phyloP scores from a whole-genome alignment of 2,113 vertebrate species.

The Atractosteus spatula region DNA sequence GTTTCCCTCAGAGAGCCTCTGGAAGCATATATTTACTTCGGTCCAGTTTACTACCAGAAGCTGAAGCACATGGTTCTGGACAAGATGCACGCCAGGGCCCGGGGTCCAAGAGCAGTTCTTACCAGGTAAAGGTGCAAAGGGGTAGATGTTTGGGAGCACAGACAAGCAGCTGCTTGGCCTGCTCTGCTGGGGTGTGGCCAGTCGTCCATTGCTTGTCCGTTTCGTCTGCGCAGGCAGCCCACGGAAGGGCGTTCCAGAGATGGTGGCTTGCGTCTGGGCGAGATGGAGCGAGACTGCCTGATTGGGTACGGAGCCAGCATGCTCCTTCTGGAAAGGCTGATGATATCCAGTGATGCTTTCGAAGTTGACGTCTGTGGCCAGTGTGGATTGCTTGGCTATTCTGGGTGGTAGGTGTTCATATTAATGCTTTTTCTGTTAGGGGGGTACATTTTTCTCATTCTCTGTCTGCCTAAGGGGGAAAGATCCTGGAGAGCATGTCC shows the following conservation, averaged over 20 bases:
- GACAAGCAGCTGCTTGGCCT: background rate
- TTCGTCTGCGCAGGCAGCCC: slow-evolving; percentile 75
- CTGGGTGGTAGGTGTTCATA: slow-evolving; percentile 81
- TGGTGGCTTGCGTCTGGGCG: slow-evolving; percentile 92
- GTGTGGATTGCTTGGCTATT: slow-evolving; percentile 93
- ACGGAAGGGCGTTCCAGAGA: slow-evolving; percentile 96
- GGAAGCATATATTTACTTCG: slow-evolving; percentile 97
- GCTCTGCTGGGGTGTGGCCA: slow-evolving; percentile 14
- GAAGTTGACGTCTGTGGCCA: slow-evolving; percentile 96
- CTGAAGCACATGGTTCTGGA: slow-evolving; percentile 98
- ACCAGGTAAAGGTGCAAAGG: slow-evolving; percentile 75
- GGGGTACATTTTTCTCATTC: no score
- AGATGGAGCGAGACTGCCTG: slow-evolving; percentile 97
- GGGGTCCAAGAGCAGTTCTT: slow-evolving; percentile 92
- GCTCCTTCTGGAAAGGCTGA: slow-evolving; percentile 91
- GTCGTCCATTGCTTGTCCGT: no score
- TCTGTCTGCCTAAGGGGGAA: no score
- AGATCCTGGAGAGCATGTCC: no score
- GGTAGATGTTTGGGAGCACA: background rate
- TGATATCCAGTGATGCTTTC: slow-evolving; percentile 98
- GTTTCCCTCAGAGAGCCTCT: slow-evolving; percentile 79
- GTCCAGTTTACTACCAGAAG: slow-evolving; percentile 97
- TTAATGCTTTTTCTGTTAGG: background rate
- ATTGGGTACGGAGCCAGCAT: slow-evolving; percentile 98
- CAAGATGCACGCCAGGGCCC: slow-evolving; percentile 96